Evolutionary conservation across 2,113 vertebrate species (phyloP), one percentile per base, ranked within the genome.

Genomic region (Orthonyx spaldingii): DNA sequence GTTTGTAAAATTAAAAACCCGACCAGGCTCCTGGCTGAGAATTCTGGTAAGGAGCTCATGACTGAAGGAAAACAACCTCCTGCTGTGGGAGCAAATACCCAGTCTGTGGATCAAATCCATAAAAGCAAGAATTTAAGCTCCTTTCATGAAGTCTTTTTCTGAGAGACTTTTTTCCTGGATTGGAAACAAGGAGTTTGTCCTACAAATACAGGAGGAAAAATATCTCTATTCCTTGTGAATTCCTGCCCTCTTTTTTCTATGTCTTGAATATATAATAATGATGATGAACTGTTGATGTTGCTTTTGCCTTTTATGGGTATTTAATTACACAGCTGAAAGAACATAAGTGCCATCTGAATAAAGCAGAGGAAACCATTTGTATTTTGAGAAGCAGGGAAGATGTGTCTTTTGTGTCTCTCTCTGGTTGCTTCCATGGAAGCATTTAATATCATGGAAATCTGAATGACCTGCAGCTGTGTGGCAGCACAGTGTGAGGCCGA

Each of bases 261-360:
- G 63, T 35, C 50, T 83, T 80, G 83, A 83, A 93, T 88, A 10
- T 70, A 13, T 69, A 87, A 60, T 84, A 68, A 66, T 30, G 83
- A 52, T 78, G 84, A 81, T 84, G 71, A 96, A 60, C 82, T 74
- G 80, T 93, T 90, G 79, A 68, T 91, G 71, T 82, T 93, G 82
- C 85, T 80, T 92, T 95, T 84, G 60, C 4, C 1, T 88, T 95
- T 92, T 96, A 91, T 71, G 87, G 71, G 17, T 92, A 68, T 89
- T 87, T 92, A 90, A 92, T 93, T 94, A 84, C 84, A 92, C 86
- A 95, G 86, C 86, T 95, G 93, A 94, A 84, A 72, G 95, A 91
- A 59, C 84, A 24, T 80, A 87, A 93, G 79, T 90, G 65, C 88
- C 87, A 47, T 84, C 57, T 75, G 86, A 86, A 84, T 90, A 92